Percentiles rank a stretch among this genome's conserved stretches.
These are phyloP conservation scores for Brenthis hecate DNA, from an alignment of 2,888 invertebrate genomes.

Conservation along the genomic window DNA sequence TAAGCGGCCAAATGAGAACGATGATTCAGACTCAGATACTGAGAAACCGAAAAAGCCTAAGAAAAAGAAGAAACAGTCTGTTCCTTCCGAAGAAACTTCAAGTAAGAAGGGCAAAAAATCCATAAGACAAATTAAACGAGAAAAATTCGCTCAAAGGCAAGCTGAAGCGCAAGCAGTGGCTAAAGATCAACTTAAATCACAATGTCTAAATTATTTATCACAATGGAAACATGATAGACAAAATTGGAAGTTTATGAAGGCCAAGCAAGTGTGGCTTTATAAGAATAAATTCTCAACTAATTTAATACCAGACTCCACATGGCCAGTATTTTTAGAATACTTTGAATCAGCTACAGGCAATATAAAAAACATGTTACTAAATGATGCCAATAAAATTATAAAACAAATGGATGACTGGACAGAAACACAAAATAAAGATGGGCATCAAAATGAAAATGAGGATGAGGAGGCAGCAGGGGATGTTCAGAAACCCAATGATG, in stretches of 20 bases:
- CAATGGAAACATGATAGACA: conserved; percentile 87
- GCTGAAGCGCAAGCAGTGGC: conserved; percentile 78
- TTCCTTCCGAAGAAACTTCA: conserved; percentile 51
- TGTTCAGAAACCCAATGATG: conserved; percentile 65
- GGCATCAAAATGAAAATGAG: conserved; percentile 46
- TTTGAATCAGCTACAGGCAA: conserved; percentile 87
- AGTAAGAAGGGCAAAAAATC: conserved; percentile 80
- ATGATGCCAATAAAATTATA: conserved; percentile 85
- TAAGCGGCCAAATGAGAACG: conserved; percentile 46
- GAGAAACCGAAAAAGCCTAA: conserved; percentile 51
- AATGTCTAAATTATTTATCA: conserved; percentile 85
- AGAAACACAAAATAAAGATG: conserved; percentile 57
- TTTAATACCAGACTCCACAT: conserved; percentile 83
- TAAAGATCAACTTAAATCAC: conserved; percentile 81
- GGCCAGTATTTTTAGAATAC: conserved; percentile 86
- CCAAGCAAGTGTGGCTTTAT: conserved; percentile 89
- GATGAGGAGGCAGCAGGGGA: conserved; percentile 52
- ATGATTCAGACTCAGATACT: conserved; percentile 56
- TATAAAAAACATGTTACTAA: conserved; percentile 83
- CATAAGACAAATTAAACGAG: conserved; percentile 85
- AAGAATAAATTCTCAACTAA: conserved; percentile 85
- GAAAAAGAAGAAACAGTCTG: conserved; percentile 62
- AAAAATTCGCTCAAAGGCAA: conserved; percentile 82
- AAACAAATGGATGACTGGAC: conserved; percentile 83
- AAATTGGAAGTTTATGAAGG: conserved; percentile 92